Evolutionary conservation across 2,113 vertebrate genomes (phyloP).

Genomic region (Zosterops lateralis): DNA sequence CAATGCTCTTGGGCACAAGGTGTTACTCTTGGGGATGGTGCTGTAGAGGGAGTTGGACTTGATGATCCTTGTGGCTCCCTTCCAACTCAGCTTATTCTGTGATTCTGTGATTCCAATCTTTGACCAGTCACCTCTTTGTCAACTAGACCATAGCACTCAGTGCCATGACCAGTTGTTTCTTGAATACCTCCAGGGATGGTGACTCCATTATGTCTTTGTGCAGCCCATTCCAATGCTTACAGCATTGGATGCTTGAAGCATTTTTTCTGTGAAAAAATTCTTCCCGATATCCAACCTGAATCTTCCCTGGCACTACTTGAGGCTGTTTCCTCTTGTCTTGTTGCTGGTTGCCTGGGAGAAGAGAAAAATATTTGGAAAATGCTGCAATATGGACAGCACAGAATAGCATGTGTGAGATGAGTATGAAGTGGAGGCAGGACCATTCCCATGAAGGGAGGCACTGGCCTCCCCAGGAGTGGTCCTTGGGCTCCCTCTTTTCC

Average conservation of each 20-base stretch:
- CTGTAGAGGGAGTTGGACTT: not conserved
- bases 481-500: not conserved
- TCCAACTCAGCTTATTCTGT: not conserved
- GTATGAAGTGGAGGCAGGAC: not conserved
- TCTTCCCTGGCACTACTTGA: not conserved
- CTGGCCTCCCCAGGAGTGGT: not conserved
- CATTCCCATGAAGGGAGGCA: not conserved
- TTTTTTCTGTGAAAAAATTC: not conserved
- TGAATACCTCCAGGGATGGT: not conserved
- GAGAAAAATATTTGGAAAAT: not conserved
- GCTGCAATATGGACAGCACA: not conserved
- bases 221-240: rapidly evolving
- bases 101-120: not conserved
- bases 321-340: not conserved
- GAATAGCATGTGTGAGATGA: not conserved
- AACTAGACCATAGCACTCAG: not conserved
- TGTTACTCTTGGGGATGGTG: not conserved
- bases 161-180: not conserved
- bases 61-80: not conserved
- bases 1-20: not conserved
- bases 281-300: not conserved
- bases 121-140: not conserved
- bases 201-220: not conserved
- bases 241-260: no score
- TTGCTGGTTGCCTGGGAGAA: not conserved